Base-by-base conservation (phyloP, 2,888 invertebrate species). In the Icerya purchasi region DNA sequence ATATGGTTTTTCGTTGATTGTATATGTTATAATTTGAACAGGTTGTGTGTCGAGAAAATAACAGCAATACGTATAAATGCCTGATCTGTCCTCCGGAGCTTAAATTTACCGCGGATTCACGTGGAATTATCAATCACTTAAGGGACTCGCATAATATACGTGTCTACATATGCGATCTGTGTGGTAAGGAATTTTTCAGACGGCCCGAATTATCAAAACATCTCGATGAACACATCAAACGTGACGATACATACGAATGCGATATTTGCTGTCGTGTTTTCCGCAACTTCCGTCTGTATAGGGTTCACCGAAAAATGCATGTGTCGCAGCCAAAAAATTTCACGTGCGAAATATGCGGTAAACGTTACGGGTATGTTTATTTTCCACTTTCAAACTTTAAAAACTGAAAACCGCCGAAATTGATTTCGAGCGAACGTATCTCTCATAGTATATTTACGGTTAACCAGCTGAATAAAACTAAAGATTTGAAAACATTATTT, bases 91-190 rank as follows among this genome's bases (percentile, higher is more conserved):
- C 72, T 25, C 63, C 65, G n/a, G 68, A 68, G 2, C 66, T 66
- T 18, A 68, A 71, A 14, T 69, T 69, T 1, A 72, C 74, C 36
- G 75, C 75, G 20, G 79, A 80, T 65, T 77, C 81, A 0, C 78
- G 78, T 62, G 68, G 72, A 0, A 80, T 83, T 61, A 76, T 78
- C 66, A 68, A 73, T 0, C 86, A 86, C 65, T 70, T 84, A 66
- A 79, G 78, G 67, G 66, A 67, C 0, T 69, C 65, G 0, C 86
- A 86, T 68, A 78, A 78, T 3, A 63, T 78, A 0, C 74, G 81
- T 0, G 67, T 83, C 1, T 83, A 84, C 68, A 78, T 85, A 56
- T 87, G 86, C 65, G 79, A 79, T 61, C 71, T 80, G 3, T 86
- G 86, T 67, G 81, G 81, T 0, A 72, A 74, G 22, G 78, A 82